phyloP scores from a whole-genome alignment of 1,140 invertebrate genomes.

The Psix sp. region DNA sequence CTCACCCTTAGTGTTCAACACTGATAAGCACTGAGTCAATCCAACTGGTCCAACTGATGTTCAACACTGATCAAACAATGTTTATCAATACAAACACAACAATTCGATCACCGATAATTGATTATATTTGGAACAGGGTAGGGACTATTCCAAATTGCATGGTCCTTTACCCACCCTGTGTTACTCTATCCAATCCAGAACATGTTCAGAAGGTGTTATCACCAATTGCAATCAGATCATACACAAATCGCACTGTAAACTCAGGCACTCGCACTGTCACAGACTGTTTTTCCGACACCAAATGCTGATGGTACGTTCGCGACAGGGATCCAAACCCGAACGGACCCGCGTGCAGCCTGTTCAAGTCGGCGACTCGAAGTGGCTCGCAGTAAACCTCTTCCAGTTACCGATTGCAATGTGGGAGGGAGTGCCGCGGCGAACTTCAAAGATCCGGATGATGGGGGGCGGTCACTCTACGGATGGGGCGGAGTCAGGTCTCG shows the following conservation, averaged over 20 bases:
- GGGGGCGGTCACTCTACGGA: slow-evolving; percentile 9
- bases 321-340: slow-evolving; percentile 31
- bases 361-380: slow-evolving; percentile 74
- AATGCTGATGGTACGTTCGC: neutral
- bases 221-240: too few species aligned
- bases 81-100: too few species aligned
- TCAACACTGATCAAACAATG: too few species aligned
- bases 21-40: too few species aligned
- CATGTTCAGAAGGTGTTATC: too few species aligned
- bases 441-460: slow-evolving; percentile 49
- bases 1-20: too few species aligned
- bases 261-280: slow-evolving; percentile 35
- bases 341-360: slow-evolving; percentile 61
- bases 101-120: too few species aligned
- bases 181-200: too few species aligned
- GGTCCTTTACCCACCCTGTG: too few species aligned
- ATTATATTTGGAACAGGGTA: too few species aligned
- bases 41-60: too few species aligned
- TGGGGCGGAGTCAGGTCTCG: slow-evolving; percentile 13
- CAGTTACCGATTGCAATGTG: slow-evolving; percentile 57
- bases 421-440: slow-evolving; percentile 56
- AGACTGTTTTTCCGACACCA: slow-evolving; percentile 13
- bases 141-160: too few species aligned
- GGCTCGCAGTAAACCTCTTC: slow-evolving; percentile 68
- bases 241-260: slow-evolving; percentile 17